phyloP scores from a whole-genome alignment of 1,140 invertebrate species.

The Onthophagus taurus region DNA sequence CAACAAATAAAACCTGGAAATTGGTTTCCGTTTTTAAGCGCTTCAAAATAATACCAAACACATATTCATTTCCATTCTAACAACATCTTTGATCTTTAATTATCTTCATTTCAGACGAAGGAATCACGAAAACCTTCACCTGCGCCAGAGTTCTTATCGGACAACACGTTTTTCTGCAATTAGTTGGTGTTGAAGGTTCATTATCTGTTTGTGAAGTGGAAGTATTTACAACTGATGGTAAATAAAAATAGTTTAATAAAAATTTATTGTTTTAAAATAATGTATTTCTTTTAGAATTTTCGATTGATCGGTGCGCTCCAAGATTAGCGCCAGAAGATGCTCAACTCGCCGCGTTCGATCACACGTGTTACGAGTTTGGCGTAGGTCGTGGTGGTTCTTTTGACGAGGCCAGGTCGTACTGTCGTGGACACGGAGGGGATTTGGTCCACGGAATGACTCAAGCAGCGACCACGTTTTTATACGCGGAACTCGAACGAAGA shows the following conservation, averaged over 20 bases:
- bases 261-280: too few species aligned
- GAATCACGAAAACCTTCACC: slow-evolving; percentile 78
- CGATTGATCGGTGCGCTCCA: slow-evolving; percentile 66
- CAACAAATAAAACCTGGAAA: too few species aligned
- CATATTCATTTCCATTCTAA: too few species aligned
- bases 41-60: too few species aligned
- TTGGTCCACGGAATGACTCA: slow-evolving; percentile 65
- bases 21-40: too few species aligned
- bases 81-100: too few species aligned
- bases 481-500: slow-evolving; percentile 69
- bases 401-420: slow-evolving; percentile 64
- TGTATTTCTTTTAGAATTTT: slow-evolving; percentile 62
- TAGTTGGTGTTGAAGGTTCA: slow-evolving; percentile 83
- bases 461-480: slow-evolving; percentile 61
- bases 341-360: slow-evolving; percentile 68
- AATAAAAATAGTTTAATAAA: too few species aligned
- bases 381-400: slow-evolving; percentile 72
- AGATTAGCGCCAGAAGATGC: slow-evolving; percentile 59
- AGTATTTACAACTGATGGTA: slow-evolving; percentile 82
- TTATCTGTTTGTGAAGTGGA: slow-evolving; percentile 84
- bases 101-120: slow-evolving; percentile 60
- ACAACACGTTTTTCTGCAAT: slow-evolving; percentile 78
- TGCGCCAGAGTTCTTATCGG: slow-evolving; percentile 77
- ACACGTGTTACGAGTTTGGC: slow-evolving; percentile 83
- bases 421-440: slow-evolving; percentile 67